phyloP scores from a whole-genome alignment of 1,140 invertebrate genomes.

The Drusus annulatus region DNA sequence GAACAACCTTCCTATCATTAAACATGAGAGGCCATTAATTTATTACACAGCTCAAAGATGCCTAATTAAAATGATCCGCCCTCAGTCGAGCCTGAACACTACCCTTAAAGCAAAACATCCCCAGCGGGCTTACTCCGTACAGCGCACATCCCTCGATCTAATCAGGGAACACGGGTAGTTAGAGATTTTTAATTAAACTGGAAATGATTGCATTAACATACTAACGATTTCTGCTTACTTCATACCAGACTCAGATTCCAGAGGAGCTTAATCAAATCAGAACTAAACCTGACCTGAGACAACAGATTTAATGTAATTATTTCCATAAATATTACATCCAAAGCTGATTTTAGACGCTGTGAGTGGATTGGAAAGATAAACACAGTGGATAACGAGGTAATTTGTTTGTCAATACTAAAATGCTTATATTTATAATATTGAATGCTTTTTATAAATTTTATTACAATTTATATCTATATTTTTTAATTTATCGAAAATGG shows the following conservation, averaged over 20 bases:
- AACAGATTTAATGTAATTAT: conserved; percentile 13
- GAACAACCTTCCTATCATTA: background rate
- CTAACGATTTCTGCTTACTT: conserved; percentile 28
- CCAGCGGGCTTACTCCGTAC: background rate
- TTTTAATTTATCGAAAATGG: too few species aligned
- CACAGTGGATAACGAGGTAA: too few species aligned
- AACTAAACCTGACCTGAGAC: conserved; percentile 29
- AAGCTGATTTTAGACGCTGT: background rate
- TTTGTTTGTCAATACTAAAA: too few species aligned
- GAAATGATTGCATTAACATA: conserved; percentile 42
- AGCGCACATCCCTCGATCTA: conserved; percentile 11
- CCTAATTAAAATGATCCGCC: conserved; percentile 35
- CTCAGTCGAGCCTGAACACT: conserved; percentile 12
- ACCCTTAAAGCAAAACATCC: conserved; percentile 21
- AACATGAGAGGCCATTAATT: conserved; percentile 5
- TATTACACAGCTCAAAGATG: conserved; percentile 31
- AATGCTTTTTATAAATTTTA: too few species aligned
- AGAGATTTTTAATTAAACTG: conserved; percentile 44
- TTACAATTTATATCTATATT: too few species aligned
- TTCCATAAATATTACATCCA: conserved; percentile 20
- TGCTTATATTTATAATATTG: too few species aligned
- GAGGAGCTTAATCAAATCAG: conserved; percentile 18
- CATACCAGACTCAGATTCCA: background rate
- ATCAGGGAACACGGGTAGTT: conserved; percentile 39
- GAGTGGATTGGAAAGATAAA: too few species aligned